Evolutionary conservation across 2,888 invertebrate genomes (phyloP).

Genomic region (Cactoblastis cactorum): DNA sequence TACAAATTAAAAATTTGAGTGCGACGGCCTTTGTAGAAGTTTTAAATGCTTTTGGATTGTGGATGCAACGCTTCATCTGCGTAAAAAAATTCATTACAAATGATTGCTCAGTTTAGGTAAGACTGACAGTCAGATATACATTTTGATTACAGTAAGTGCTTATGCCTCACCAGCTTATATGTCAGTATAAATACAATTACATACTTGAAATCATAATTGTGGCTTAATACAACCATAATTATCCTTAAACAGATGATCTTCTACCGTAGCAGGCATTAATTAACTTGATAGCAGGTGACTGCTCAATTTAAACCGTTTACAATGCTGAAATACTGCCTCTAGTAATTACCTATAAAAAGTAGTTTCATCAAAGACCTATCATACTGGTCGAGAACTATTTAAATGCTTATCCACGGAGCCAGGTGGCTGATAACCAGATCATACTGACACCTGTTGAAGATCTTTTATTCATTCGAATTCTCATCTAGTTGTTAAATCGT

Average conservation of each 20-base stretch:
- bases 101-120: too few species aligned
- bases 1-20: too few species aligned
- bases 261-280: not conserved
- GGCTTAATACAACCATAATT: too few species aligned
- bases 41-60: conserved; percentile 33
- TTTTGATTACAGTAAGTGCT: too few species aligned
- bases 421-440: conserved; percentile 6
- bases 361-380: not conserved
- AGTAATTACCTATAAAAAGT: not conserved
- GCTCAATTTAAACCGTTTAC: not conserved
- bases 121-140: too few species aligned
- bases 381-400: not conserved
- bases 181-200: not conserved
- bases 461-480: conserved; percentile 20
- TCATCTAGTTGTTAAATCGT: conserved; percentile 21
- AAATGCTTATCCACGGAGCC: not conserved
- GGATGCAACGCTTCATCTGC: too few species aligned
- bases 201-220: too few species aligned
- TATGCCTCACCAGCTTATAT: too few species aligned
- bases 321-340: not conserved
- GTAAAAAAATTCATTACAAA: too few species aligned
- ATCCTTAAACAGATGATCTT: too few species aligned
- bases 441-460: conserved; percentile 15
- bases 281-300: not conserved
- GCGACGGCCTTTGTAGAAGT: too few species aligned